These are phyloP conservation scores for Hydropsyche tenuis DNA, from an alignment of 1,140 invertebrate genomes.

Conservation along the genomic window DNA sequence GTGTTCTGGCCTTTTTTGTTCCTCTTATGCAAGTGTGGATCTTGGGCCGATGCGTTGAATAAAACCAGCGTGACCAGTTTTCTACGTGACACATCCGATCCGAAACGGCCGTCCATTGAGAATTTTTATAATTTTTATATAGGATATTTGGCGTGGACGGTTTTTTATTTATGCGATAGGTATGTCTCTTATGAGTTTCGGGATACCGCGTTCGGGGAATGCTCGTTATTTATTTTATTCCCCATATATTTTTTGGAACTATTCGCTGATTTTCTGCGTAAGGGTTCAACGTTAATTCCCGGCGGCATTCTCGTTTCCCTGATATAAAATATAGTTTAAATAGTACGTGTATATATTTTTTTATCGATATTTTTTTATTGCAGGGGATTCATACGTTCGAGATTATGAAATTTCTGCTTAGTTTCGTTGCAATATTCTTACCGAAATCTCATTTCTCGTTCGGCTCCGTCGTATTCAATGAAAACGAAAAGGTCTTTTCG, in stretches of 20 bases:
- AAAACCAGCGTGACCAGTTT: conserved; percentile 21
- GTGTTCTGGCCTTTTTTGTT: not conserved
- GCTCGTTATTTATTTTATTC: not conserved
- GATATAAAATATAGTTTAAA: too few species aligned
- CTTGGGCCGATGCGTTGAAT: not conserved
- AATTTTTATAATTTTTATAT: too few species aligned
- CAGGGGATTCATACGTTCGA: not conserved
- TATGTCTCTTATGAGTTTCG: not conserved
- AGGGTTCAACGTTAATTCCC: not conserved
- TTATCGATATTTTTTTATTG: not conserved
- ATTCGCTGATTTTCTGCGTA: not conserved
- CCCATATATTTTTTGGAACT: not conserved
- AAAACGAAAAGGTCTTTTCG: too few species aligned
- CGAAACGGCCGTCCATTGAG: too few species aligned
- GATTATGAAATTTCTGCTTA: not conserved
- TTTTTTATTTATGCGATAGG: not conserved
- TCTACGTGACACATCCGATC: not conserved
- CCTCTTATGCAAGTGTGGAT: not conserved
- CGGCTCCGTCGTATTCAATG: too few species aligned
- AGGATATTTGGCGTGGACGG: not conserved
- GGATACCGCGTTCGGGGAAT: not conserved
- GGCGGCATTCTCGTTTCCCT: not conserved
- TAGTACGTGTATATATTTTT: not conserved
- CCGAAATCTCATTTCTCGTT: too few species aligned
- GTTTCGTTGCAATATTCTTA: too few species aligned